Base-by-base conservation (phyloP, 1,140 invertebrate species). In the Cotesia vestalis region DNA sequence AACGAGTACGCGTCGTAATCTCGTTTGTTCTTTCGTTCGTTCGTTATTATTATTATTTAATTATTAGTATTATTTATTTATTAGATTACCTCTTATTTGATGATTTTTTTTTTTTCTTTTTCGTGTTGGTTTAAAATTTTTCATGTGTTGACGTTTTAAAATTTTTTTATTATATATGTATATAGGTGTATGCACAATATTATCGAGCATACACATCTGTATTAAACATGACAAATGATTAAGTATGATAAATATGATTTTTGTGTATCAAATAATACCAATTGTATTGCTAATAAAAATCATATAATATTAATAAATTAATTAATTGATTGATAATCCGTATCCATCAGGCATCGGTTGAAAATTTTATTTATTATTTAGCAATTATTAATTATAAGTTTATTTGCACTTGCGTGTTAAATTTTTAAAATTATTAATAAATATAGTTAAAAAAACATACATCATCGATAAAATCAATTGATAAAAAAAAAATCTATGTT, bases 1-100 rank as follows among this genome's bases (percentile, higher is more conserved):
- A 82, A 80, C 77, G 77, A 81, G 78, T 81, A 80, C 72, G 73
- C 73, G 75, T 73, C 73, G 71, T 66, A 79, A 73, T 61, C 66
- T 72, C 63, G 57, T 62, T 20, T 12, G 20, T 66, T 76, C 69
- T 61, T 63, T 72, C 63, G 57, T 62, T 20, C 17, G 20, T 66
- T 76, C 69, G 74, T 52, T 46, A 68, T 67, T 53, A 64, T 74
- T 52, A 9, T n/a, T n/a, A n/a, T n/a, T n/a, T n/a, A n/a, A n/a
- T n/a, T n/a, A n/a, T 57, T 63, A 63, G 6, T 55, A 46, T 75
- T 46, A 9, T 38, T 62, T 69, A 34, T 55, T 73, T 5, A 53
- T 71, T 11, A 59, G 35, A 46, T 53, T 52, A 14, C 8, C 2
- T 68, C 17, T 53, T 36, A 40, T 3, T 66, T 57, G 40, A 6